Conservation (phyloP, 2,888 invertebrate species). For the Aleiodes leptofemur region DNA sequence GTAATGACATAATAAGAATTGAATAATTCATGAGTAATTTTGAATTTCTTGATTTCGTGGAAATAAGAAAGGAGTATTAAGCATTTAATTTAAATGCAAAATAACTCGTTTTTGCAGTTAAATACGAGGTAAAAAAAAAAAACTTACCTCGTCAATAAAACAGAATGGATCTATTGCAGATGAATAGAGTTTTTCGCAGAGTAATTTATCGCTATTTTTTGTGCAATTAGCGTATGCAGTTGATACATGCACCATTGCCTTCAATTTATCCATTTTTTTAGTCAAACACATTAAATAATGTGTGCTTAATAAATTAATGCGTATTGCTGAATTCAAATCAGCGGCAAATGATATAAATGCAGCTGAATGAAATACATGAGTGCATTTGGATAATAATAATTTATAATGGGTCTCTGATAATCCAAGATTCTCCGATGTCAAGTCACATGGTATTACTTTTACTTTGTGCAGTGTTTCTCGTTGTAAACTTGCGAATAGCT, state of each 20-base stretch:
- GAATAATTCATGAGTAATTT: neutral
- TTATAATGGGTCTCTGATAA: constrained; percentile 71
- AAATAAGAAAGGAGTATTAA: no score
- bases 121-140: no score
- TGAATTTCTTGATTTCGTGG: neutral
- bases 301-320: constrained; percentile 80
- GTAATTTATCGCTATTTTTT: neutral
- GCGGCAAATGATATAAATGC: constrained; percentile 81
- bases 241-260: constrained; percentile 77
- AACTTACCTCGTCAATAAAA: constrained; percentile 64
- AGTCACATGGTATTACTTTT: constrained; percentile 74
- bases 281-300: constrained; percentile 76
- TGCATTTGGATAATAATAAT: constrained; percentile 64
- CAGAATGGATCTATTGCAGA: constrained; percentile 67
- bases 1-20: constrained; percentile 5
- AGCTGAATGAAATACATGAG: constrained; percentile 79
- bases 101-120: no score
- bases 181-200: constrained; percentile 52
- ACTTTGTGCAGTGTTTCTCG: constrained; percentile 73
- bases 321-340: constrained; percentile 77
- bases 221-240: constrained; percentile 60
- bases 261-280: constrained; percentile 55
- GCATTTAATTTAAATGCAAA: no score
- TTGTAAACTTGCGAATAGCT: constrained; percentile 59
- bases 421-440: constrained; percentile 71